These are phyloP conservation scores for Dynastes maya DNA, from an alignment of 2,888 invertebrate species.

Conservation along the genomic window DNA sequence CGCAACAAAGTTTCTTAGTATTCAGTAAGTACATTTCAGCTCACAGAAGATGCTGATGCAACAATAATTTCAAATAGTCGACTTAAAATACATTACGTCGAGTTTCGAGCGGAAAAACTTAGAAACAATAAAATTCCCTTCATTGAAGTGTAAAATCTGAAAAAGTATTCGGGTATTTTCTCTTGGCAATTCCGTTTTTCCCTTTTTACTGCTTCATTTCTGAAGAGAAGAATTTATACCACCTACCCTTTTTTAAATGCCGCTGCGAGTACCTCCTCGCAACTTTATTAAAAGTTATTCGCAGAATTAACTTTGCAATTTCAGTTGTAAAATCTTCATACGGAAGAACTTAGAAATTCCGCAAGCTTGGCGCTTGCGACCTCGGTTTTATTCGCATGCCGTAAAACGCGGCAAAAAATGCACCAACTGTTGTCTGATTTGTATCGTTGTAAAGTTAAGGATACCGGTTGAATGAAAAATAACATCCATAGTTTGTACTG, in stretches of 20 bases:
- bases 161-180: constrained; percentile 19
- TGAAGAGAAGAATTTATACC: neutral
- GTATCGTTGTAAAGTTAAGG: neutral
- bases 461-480: constrained; percentile 5
- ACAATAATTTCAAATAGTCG: constrained; percentile 25
- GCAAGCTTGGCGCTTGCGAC: neutral
- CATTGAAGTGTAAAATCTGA: constrained; percentile 13
- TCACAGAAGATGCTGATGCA: neutral
- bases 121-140: constrained; percentile 28
- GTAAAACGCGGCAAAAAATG: neutral
- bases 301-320: constrained; percentile 31
- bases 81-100: constrained; percentile 28
- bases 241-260: constrained; percentile 22
- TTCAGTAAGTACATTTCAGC: constrained; percentile 22
- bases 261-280: constrained; percentile 2
- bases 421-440: neutral
- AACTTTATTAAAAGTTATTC: constrained; percentile 40
- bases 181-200: constrained; percentile 6
- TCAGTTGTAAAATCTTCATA: constrained; percentile 9
- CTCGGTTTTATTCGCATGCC: neutral
- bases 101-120: constrained; percentile 5
- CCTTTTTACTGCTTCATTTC: neutral
- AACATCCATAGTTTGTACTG: neutral
- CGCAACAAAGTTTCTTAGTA: neutral
- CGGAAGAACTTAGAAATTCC: neutral